Conservation (phyloP, 1,140 invertebrate genomes). For the Nasonia longicornis region DNA sequence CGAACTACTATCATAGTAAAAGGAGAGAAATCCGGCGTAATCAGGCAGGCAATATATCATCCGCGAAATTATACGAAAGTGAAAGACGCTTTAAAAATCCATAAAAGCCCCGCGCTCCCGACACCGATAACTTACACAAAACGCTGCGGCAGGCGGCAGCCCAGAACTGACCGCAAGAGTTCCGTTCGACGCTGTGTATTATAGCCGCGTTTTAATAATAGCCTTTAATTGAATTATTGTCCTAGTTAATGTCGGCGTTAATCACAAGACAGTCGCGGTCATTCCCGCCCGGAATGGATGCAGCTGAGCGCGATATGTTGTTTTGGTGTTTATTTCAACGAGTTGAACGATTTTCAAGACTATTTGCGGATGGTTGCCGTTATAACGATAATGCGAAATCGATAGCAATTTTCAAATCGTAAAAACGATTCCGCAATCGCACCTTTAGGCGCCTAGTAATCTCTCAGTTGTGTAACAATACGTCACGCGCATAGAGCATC, state of each 20-base stretch:
- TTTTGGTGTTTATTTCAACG: not conserved
- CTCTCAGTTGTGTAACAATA: not conserved
- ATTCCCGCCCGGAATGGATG: constrained; percentile 27
- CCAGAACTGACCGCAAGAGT: not conserved
- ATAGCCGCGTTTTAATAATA: constrained; percentile 42
- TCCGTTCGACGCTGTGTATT: not conserved
- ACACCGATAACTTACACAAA: constrained; percentile 40
- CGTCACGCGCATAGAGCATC: not conserved
- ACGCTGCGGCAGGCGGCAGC: constrained; percentile 25
- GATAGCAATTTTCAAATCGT: too few relatives aligned
- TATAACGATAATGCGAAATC: not conserved
- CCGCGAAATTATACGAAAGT: constrained; percentile 32
- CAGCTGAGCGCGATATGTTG: not conserved
- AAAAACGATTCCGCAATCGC: too few relatives aligned
- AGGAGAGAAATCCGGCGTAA: constrained; percentile 27
- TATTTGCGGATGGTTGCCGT: not conserved
- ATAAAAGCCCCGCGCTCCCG: constrained; percentile 16
- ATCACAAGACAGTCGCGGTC: constrained; percentile 50
- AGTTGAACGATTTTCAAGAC: not conserved
- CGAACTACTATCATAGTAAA: constrained; percentile 10
- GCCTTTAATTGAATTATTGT: constrained; percentile 61
- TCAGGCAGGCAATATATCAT: constrained; percentile 28
- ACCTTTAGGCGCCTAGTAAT: not conserved
- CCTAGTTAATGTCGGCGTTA: constrained; percentile 56
- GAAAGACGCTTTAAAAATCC: constrained; percentile 7